phyloP scores from a whole-genome alignment of 2,797 vertebrate genomes.

The Schizothorax lantsangensis region DNA sequence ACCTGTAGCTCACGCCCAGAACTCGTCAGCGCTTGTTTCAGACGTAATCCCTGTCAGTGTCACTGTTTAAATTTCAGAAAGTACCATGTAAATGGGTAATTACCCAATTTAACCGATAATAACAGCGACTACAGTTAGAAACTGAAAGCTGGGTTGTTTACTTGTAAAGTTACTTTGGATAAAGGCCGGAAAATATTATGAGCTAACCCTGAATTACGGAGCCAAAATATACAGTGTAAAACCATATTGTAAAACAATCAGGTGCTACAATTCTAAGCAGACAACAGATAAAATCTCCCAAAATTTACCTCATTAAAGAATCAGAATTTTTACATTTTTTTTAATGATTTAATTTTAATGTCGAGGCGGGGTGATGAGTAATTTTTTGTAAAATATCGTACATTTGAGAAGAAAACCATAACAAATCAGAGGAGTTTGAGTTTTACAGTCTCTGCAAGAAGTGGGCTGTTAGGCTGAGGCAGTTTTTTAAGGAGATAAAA shows the following conservation, averaged over 20 bases:
- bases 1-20: constrained; percentile 68
- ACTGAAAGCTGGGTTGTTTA: background rate
- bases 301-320: background rate
- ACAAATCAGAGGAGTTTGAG: background rate
- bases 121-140: background rate
- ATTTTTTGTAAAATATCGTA: background rate
- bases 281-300: background rate
- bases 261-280: background rate
- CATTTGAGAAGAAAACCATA: background rate
- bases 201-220: background rate
- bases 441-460: background rate
- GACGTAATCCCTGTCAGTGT: background rate
- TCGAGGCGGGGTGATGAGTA: background rate
- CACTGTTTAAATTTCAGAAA: background rate
- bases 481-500: constrained; percentile 10
- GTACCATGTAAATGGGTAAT: background rate
- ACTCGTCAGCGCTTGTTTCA: constrained; percentile 43
- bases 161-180: background rate
- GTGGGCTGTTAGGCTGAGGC: background rate
- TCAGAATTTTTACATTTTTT: background rate
- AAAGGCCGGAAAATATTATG: background rate
- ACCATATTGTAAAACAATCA: background rate
- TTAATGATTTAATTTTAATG: background rate
- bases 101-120: background rate
- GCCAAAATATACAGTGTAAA: background rate